Percentiles rank a stretch among this genome's conserved stretches.
phyloP scores from a whole-genome alignment of 2,797 vertebrate genomes.

The Muraenolepis orangiensis region DNA sequence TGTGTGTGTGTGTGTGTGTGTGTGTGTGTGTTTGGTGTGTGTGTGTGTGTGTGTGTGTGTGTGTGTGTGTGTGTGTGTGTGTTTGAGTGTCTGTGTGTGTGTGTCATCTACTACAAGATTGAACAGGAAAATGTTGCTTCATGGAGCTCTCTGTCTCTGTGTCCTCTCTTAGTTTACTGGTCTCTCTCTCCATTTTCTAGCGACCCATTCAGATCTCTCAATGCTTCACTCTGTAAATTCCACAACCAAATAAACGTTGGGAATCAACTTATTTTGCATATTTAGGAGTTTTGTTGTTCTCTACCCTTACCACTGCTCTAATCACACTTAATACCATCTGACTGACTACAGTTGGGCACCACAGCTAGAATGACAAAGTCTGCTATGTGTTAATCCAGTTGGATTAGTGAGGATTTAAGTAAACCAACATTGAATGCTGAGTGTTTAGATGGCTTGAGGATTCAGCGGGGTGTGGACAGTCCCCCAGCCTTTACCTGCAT shows the following conservation, averaged over 20 bases:
- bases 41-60: not conserved
- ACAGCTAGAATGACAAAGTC: not conserved
- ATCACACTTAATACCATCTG: not conserved
- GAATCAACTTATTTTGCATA: conserved; percentile 30
- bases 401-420: not conserved
- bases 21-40: not conserved
- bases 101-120: conserved; percentile 17
- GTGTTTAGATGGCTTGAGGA: too few species aligned
- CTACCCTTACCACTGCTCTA: not conserved
- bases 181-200: not conserved
- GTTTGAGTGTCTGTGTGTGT: conserved; percentile 8
- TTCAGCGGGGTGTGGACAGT: too few species aligned
- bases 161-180: not conserved
- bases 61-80: conserved; percentile 7
- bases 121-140: conserved; percentile 46
- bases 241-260: conserved; percentile 33
- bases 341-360: too few species aligned
- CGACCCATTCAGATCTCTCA: conserved; percentile 9
- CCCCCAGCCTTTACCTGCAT: too few species aligned
- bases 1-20: too few species aligned
- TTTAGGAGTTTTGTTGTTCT: not conserved
- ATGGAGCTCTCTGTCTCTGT: conserved; percentile 23
- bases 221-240: conserved; percentile 39
- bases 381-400: not conserved
- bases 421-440: too few species aligned